Evolutionary conservation across 2,797 vertebrate genomes (phyloP), one percentile per base, ranked within the genome.

Genomic region (Cygnus olor): DNA sequence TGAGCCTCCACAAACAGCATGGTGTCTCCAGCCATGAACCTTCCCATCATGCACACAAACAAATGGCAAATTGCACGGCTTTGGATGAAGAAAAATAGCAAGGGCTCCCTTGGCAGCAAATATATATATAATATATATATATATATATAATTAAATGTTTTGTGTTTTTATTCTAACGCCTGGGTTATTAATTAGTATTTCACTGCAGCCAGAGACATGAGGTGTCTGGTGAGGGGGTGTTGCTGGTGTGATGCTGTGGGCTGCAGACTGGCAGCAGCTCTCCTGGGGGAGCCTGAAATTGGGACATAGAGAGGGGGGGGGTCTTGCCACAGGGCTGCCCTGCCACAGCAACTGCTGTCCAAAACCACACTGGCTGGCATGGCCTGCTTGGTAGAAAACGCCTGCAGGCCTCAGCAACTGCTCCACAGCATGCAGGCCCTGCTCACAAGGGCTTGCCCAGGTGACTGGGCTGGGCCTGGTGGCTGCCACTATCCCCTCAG

Each of bases 371-470:
- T 17, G 21, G 63, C 38, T 64, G 61, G 30, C 64, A 10, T 15
- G 30, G 64, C 42, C 42, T 32, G 64, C 14, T 44, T 30, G 2
- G 11, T 17, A 17, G 30, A 10, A 0, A 7, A 30, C 47, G 20
- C n/a, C 36, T 16, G 30, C 1, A 3, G 28, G 38, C 27, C 36
- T 45, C 64, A 3, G 11, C 32, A 38, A 14, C 42, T 27, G 30
- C 53, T 40, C 14, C 10, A 1, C 7, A 7, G n/a, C n/a, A 32
- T 1, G 4, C 6, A 8, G 11, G 49, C 25, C 2, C 1, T 0
- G 28, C 24, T 5, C 34, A 11, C 1, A 3, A 44, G 25, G 36
- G 4, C 25, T 28, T 51, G 22, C 5, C n/a, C 40, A 22, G 5
- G 2, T 1, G 4, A 24, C 65, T 14, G 19, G 56, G 22, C 45